Conservation (phyloP, 2,113 vertebrate species). For the Chaetorhynchus papuensis region DNA sequence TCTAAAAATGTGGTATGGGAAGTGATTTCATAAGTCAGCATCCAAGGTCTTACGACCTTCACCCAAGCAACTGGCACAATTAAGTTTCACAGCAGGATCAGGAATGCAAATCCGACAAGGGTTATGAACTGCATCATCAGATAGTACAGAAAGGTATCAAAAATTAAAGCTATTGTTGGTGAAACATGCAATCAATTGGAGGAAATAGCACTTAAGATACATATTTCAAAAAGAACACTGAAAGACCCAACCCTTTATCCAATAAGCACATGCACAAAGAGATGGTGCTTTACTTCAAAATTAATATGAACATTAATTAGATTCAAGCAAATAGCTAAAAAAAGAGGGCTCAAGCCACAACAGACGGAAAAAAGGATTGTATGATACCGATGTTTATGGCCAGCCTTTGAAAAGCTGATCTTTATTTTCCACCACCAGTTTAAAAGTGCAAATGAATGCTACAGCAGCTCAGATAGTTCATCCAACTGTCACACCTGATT, state of each 20-base stretch:
- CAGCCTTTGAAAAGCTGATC: not conserved
- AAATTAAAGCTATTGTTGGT: not conserved
- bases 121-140: not conserved
- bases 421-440: not conserved
- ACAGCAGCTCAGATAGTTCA: not conserved
- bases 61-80: not conserved
- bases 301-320: not conserved
- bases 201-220: not conserved
- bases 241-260: not conserved
- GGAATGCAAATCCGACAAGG: not conserved
- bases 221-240: not conserved
- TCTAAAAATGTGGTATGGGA: not conserved
- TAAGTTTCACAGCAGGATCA: not conserved
- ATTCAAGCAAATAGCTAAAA: not conserved
- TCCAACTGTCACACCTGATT: not conserved
- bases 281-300: not conserved
- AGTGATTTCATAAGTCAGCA: not conserved
- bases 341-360: not conserved
- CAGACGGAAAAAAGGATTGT: not conserved
- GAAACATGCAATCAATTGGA: not conserved
- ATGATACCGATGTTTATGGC: not conserved
- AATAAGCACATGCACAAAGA: not conserved
- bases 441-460: slow-evolving; percentile 25
- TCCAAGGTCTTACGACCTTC: not conserved
- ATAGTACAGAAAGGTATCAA: not conserved